Percentiles rank a stretch among this genome's conserved stretches.
These are phyloP conservation scores for Mongoloraphidia duomilia DNA, from an alignment of 2,888 invertebrate species.

Conservation along the genomic window DNA sequence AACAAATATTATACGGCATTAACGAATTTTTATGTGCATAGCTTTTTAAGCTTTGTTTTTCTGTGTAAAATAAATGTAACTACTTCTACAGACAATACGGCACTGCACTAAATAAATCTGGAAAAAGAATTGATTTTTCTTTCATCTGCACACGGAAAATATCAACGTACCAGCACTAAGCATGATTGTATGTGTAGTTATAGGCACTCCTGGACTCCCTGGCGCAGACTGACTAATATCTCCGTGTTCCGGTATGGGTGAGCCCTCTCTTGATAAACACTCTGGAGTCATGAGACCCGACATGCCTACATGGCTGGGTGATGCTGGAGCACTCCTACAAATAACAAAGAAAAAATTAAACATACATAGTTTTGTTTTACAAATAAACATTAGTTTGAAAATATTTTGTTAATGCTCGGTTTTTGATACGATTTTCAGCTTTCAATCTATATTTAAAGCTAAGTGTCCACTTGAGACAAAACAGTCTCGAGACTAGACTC, in stretches of 20 bases:
- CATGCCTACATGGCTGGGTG: constrained; percentile 83
- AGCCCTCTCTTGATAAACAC: constrained; percentile 77
- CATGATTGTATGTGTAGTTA: constrained; percentile 1
- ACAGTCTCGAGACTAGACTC: no score
- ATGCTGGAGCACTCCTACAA: constrained; percentile 80
- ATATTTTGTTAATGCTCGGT: no score
- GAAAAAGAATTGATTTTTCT: not conserved
- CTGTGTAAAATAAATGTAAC: no score
- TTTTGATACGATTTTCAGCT: no score
- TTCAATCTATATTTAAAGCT: no score
- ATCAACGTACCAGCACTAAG: constrained; percentile 1
- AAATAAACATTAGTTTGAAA: no score
- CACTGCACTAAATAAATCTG: no score
- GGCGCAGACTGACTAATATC: constrained; percentile 29
- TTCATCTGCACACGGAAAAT: not conserved
- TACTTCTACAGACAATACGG: no score
- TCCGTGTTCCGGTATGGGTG: constrained; percentile 67
- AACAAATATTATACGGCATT: no score
- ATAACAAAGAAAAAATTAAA: constrained; percentile 7
- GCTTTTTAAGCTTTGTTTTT: no score
- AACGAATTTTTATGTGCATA: no score
- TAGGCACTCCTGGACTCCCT: constrained; percentile 20
- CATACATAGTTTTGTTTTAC: not conserved
- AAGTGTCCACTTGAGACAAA: no score
- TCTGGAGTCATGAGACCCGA: constrained; percentile 71